Evolutionary conservation across 2,113 vertebrate genomes (phyloP).

Genomic region (Grantiella picta): DNA sequence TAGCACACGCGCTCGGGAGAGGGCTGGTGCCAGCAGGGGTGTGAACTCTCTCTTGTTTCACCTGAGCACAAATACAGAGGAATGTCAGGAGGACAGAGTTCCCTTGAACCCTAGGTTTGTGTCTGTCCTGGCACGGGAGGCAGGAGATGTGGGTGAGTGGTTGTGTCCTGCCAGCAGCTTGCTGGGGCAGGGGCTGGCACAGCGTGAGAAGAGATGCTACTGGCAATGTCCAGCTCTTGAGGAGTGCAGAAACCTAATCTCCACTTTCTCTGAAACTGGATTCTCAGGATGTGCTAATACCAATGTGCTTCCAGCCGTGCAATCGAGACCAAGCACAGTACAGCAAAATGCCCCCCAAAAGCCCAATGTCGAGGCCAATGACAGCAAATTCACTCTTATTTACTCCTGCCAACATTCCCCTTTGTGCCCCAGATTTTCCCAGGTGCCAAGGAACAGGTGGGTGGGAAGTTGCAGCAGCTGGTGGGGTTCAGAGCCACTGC

Average conservation of each 20-base stretch:
- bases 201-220: not conserved
- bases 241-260: slow-evolving; percentile 45
- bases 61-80: not conserved
- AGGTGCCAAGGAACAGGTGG: not conserved
- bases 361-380: not conserved
- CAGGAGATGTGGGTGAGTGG: accelerated
- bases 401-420: not conserved
- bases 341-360: not conserved
- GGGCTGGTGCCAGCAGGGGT: slow-evolving; percentile 27
- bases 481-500: not conserved
- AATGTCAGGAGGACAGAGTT: not conserved
- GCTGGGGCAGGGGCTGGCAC: not conserved
- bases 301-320: not conserved
- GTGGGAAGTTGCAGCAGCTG: not conserved
- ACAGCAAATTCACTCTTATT: not conserved
- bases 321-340: not conserved
- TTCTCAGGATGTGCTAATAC: slow-evolving; percentile 44
- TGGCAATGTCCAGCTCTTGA: not conserved
- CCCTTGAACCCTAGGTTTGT: not conserved
- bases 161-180: not conserved
- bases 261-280: slow-evolving; percentile 58
- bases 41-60: slow-evolving; percentile 44
- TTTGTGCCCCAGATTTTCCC: not conserved
- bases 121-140: accelerated
- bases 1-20: not conserved